phyloP scores from a whole-genome alignment of 2,888 invertebrate genomes.

The Drosophila meridionalis region DNA sequence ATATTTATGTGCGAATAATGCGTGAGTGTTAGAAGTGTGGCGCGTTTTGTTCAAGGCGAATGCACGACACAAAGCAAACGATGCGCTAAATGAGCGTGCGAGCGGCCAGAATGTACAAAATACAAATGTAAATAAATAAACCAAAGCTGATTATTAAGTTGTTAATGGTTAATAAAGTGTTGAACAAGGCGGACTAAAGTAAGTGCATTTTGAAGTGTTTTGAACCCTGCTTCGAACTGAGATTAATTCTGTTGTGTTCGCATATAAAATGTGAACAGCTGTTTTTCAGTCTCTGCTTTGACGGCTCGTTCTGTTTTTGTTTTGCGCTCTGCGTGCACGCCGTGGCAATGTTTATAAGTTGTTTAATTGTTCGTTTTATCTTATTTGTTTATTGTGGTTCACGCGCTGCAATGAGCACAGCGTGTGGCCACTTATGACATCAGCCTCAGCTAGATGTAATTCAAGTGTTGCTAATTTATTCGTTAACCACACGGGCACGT shows the following conservation, averaged over 20 bases:
- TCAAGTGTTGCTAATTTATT: constrained; percentile 39
- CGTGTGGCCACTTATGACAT: constrained; percentile 34
- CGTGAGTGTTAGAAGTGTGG: constrained; percentile 13
- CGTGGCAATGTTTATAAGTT: constrained; percentile 44
- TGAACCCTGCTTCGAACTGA: background rate
- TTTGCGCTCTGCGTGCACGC: constrained; percentile 27
- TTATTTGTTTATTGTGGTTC: constrained; percentile 24
- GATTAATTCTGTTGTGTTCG: constrained; percentile 28
- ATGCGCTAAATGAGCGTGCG: constrained; percentile 63
- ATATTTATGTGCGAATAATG: constrained; percentile 7
- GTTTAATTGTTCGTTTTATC: constrained; percentile 20
- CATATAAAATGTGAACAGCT: constrained; percentile 57
- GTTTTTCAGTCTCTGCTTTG: constrained; percentile 54
- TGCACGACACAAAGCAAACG: constrained; percentile 55
- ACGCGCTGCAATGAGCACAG: constrained; percentile 21
- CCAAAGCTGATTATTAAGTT: constrained; percentile 27
- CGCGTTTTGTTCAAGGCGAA: constrained; percentile 46
- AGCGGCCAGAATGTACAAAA: constrained; percentile 38
- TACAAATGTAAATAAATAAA: constrained; percentile 75
- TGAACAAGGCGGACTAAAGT: constrained; percentile 12
- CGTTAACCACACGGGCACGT: constrained; percentile 22
- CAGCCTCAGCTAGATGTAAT: constrained; percentile 12
- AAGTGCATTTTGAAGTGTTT: constrained; percentile 29
- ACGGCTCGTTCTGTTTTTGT: constrained; percentile 49
- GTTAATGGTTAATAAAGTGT: background rate